Evolutionary conservation across 2,113 vertebrate species (phyloP).

Genomic region (Cinclus mexicanus): DNA sequence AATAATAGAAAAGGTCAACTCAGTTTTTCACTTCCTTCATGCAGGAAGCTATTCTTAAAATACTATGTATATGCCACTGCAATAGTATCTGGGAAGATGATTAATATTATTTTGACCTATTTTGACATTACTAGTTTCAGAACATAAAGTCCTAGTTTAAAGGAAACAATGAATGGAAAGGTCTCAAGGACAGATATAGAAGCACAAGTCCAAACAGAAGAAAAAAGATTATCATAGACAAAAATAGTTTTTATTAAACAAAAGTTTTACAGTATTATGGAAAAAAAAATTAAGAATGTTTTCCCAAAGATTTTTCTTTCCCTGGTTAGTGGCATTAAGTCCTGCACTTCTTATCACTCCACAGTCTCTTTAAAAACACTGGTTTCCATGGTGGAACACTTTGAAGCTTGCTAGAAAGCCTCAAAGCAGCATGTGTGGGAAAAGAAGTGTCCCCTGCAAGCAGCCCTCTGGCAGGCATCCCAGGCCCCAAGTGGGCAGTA

Average conservation of each 20-base stretch:
- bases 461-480: background rate
- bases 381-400: background rate
- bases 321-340: background rate
- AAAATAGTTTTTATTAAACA: background rate
- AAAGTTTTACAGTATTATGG: background rate
- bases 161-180: background rate
- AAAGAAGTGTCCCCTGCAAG: background rate
- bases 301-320: background rate
- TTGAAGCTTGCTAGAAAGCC: background rate
- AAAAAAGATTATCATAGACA: background rate
- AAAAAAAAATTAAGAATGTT: background rate
- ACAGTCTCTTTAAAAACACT: background rate
- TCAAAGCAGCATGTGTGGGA: background rate
- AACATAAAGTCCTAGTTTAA: background rate
- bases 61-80: background rate
- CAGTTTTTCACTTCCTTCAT: background rate
- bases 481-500: rapidly evolving
- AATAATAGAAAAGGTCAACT: background rate
- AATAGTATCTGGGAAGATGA: background rate
- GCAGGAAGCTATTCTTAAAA: background rate
- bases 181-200: background rate
- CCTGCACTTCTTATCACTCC: background rate
- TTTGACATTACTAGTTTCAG: background rate
- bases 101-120: background rate
- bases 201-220: background rate